phyloP scores from a whole-genome alignment of 2,113 vertebrate genomes.

The Actenoides lindsayi region DNA sequence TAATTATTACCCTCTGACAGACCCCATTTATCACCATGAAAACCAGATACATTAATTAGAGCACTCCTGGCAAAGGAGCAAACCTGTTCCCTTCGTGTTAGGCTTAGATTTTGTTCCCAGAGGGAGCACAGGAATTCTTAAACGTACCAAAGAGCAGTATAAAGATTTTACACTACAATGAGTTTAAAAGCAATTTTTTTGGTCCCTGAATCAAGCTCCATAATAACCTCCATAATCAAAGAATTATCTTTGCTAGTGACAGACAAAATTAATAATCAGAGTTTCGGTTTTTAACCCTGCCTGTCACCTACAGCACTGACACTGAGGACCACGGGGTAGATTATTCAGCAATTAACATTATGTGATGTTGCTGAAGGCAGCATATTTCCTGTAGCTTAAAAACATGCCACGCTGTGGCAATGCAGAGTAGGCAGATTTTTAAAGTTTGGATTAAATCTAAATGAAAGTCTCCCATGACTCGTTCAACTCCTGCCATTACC shows the following conservation, averaged over 20 bases:
- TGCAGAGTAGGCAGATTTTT: constrained; percentile 40
- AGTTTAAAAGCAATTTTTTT: background rate
- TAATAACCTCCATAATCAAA: background rate
- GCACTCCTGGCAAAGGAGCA: background rate
- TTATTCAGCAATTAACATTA: constrained; percentile 39
- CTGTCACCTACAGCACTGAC: background rate
- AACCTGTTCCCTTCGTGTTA: background rate
- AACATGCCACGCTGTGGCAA: background rate
- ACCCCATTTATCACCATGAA: constrained; percentile 50
- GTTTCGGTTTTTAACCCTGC: background rate
- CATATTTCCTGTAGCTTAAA: background rate
- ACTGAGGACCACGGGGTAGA: background rate
- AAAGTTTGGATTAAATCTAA: constrained; percentile 37
- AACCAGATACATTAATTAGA: constrained; percentile 46
- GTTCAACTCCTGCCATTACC: constrained; percentile 23
- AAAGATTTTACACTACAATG: background rate
- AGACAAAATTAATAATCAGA: constrained; percentile 8
- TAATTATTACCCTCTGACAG: constrained; percentile 52
- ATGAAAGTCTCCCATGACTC: constrained; percentile 17
- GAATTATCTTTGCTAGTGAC: constrained; percentile 1
- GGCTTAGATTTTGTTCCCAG: constrained; percentile 7
- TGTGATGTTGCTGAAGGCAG: constrained; percentile 19
- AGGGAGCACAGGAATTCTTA: background rate
- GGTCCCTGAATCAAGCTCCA: background rate
- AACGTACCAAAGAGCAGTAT: background rate